phyloP scores from a whole-genome alignment of 1,140 invertebrate species.

The Apis cerana region DNA sequence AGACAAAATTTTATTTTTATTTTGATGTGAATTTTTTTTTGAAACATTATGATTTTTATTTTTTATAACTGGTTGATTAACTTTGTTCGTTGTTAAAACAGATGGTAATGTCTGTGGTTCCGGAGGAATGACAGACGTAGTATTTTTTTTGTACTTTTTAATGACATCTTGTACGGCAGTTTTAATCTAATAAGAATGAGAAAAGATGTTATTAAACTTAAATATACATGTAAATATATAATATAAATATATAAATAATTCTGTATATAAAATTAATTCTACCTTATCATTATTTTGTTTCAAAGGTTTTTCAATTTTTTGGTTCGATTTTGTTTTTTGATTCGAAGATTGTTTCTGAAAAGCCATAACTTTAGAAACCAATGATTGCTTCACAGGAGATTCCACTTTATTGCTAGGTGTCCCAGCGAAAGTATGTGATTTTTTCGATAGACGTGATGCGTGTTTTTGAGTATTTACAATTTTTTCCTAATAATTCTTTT shows the following conservation, averaged over 20 bases:
- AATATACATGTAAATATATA: neutral
- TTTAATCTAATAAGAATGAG: conserved; percentile 49
- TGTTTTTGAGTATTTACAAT: conserved; percentile 31
- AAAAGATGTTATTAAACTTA: neutral
- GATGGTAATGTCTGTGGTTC: conserved; percentile 56
- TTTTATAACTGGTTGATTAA: conserved; percentile 7
- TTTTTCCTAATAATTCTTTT: conserved; percentile 22
- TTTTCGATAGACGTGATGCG: conserved; percentile 26
- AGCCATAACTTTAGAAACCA: conserved; percentile 67
- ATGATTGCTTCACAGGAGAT: conserved; percentile 33
- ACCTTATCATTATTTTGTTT: conserved; percentile 67
- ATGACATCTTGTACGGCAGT: conserved; percentile 63
- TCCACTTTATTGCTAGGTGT: conserved; percentile 30
- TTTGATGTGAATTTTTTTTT: conserved; percentile 57
- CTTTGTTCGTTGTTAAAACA: conserved; percentile 15
- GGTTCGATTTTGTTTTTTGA: conserved; percentile 9
- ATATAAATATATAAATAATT: neutral
- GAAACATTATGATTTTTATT: conserved; percentile 42
- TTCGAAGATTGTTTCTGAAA: conserved; percentile 58
- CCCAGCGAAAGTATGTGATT: conserved; percentile 24
- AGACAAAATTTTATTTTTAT: conserved; percentile 61
- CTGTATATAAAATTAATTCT: neutral
- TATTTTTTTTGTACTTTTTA: conserved; percentile 70
- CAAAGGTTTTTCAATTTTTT: conserved; percentile 54
- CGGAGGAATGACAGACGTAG: conserved; percentile 6